Percentiles rank a stretch among this genome's conserved stretches.
These are phyloP conservation scores for Epiblema foenella DNA, from an alignment of 2,888 invertebrate genomes.

Conservation along the genomic window DNA sequence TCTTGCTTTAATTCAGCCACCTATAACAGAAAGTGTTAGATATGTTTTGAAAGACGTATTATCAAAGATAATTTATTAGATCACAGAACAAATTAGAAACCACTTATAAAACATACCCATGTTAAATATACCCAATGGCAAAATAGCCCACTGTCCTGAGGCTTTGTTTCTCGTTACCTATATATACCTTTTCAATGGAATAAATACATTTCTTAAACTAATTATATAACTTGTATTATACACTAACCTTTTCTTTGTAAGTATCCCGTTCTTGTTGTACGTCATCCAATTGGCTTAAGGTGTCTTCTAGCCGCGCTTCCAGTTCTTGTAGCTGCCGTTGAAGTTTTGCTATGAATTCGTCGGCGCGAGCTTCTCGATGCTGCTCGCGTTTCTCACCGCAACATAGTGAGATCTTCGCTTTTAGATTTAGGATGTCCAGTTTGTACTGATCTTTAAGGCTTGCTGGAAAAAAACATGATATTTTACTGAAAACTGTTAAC, in stretches of 20 bases:
- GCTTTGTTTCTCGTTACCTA: background rate
- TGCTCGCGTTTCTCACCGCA: conserved; percentile 64
- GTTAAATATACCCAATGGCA: no score
- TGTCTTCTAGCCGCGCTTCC: conserved; percentile 79
- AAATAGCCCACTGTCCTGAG: no score
- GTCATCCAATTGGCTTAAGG: conserved; percentile 81
- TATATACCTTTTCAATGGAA: background rate
- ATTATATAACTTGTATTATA: no score
- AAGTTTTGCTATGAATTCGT: conserved; percentile 57
- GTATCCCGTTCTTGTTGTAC: conserved; percentile 80
- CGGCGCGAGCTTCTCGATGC: conserved; percentile 51
- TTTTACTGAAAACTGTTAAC: background rate
- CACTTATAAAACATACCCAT: no score
- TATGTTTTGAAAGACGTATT: background rate
- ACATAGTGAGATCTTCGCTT: conserved; percentile 70
- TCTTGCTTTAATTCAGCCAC: conserved; percentile 77
- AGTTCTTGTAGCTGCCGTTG: conserved; percentile 79
- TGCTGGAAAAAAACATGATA: conserved; percentile 54
- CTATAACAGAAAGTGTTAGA: conserved; percentile 55
- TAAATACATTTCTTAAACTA: no score
- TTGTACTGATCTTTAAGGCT: conserved; percentile 77
- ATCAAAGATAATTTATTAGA: no score
- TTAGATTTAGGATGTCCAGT: conserved; percentile 68
- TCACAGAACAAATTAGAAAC: no score
- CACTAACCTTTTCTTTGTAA: conserved; percentile 71